These are phyloP conservation scores for Diachrysia chrysitis DNA, from an alignment of 2,888 invertebrate species.

Conservation along the genomic window DNA sequence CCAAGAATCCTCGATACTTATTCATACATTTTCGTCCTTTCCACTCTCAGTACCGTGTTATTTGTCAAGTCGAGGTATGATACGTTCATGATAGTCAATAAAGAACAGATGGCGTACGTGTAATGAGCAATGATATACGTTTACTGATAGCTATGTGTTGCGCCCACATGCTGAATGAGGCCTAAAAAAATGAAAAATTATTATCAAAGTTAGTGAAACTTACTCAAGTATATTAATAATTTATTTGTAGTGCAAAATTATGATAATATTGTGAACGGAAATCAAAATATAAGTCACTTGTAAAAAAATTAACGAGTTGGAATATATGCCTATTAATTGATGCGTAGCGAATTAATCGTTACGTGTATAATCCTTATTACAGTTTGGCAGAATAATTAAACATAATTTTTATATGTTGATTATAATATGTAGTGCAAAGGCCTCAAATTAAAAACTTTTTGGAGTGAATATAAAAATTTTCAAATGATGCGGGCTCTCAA, in stretches of 20 bases:
- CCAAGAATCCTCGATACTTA: neutral
- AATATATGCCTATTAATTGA: too few species aligned
- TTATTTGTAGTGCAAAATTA: neutral
- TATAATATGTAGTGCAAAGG: too few species aligned
- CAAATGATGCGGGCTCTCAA: neutral
- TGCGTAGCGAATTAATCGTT: too few species aligned
- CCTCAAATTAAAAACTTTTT: too few species aligned
- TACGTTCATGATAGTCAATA: constrained; percentile 52
- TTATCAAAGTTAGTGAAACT: neutral
- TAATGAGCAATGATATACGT: constrained; percentile 50
- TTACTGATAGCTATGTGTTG: constrained; percentile 44
- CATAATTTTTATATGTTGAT: too few species aligned
- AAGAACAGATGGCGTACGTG: constrained; percentile 46
- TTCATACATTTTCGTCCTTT: constrained; percentile 13
- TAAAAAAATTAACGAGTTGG: too few species aligned
- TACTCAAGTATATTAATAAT: neutral
- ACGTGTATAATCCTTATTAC: too few species aligned
- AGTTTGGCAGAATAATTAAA: too few species aligned
- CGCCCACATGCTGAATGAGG: constrained; percentile 35
- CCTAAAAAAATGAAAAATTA: constrained; percentile 21
- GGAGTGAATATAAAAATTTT: too few species aligned
- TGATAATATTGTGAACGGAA: too few species aligned
- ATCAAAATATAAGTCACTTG: too few species aligned
- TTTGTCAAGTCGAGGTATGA: constrained; percentile 51
- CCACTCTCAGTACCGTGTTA: constrained; percentile 26